These are phyloP conservation scores for Pluvialis apricaria DNA, from an alignment of 2,113 vertebrate species.

Conservation along the genomic window DNA sequence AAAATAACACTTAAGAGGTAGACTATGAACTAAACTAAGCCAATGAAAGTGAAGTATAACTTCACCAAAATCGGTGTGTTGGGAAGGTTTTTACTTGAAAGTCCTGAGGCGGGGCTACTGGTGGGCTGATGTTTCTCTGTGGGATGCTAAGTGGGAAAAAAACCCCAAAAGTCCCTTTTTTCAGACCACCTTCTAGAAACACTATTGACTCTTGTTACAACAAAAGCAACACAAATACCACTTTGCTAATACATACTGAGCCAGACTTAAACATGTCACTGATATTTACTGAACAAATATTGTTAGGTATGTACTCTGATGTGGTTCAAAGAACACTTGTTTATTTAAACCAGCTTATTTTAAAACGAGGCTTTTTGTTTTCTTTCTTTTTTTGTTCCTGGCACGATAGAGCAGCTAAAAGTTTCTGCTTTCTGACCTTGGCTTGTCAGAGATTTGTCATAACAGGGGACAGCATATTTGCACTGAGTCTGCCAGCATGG, in stretches of 20 bases:
- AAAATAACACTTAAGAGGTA: not conserved
- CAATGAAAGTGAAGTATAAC: not conserved
- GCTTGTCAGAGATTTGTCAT: not conserved
- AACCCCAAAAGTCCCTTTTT: not conserved
- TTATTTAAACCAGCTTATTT: constrained; percentile 21
- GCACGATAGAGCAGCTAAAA: not conserved
- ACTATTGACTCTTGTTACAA: not conserved
- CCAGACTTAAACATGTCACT: constrained; percentile 22
- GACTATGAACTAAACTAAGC: not conserved
- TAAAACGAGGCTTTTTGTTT: not conserved
- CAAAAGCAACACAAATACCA: not conserved
- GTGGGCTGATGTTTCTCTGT: not conserved
- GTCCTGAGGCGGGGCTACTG: not conserved
- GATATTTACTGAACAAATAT: constrained; percentile 26
- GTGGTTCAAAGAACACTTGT: constrained; percentile 13
- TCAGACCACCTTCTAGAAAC: not conserved
- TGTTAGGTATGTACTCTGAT: not conserved
- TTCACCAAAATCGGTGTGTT: not conserved
- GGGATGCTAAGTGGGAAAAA: not conserved
- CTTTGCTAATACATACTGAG: not conserved
- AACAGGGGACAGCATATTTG: not conserved
- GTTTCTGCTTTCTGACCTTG: not conserved
- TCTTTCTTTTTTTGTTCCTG: not conserved
- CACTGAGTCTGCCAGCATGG: not conserved
- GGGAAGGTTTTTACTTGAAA: not conserved